These are phyloP conservation scores for Echeneis naucrates DNA, from an alignment of 2,797 vertebrate genomes.

Conservation along the genomic window DNA sequence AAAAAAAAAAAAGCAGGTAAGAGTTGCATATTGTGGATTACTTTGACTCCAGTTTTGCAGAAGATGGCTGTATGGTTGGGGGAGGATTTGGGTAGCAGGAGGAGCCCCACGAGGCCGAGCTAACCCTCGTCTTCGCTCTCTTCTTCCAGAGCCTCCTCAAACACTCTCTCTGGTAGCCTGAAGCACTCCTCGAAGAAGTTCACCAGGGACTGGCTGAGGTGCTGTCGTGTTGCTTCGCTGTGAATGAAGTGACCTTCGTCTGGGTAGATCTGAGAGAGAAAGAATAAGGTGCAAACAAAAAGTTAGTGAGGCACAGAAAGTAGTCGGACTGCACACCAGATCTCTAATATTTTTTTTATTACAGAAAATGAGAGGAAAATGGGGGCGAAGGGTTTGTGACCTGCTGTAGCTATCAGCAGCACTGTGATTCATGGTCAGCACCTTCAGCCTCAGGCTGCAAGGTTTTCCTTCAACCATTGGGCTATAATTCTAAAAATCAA, in stretches of 20 bases:
- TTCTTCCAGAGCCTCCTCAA: slow-evolving; percentile 87
- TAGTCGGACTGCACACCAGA: too few relatives aligned
- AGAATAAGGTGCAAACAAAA: background rate
- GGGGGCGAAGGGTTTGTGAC: background rate
- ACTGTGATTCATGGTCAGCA: background rate
- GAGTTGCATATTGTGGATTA: slow-evolving; percentile 72
- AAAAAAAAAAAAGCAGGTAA: slow-evolving; percentile 45
- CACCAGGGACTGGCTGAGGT: slow-evolving; percentile 92
- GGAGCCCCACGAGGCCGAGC: slow-evolving; percentile 1
- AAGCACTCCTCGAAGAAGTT: slow-evolving; percentile 97
- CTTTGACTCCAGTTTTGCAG: slow-evolving; percentile 64
- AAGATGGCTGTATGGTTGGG: slow-evolving; percentile 44
- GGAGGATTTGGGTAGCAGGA: slow-evolving; percentile 19
- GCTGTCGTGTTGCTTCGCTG: slow-evolving; percentile 85
- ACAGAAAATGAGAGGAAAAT: background rate
- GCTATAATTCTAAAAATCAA: background rate
- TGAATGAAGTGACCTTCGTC: slow-evolving; percentile 95
- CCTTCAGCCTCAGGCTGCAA: too few relatives aligned
- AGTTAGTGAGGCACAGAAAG: background rate
- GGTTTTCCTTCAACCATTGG: background rate
- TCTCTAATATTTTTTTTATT: background rate
- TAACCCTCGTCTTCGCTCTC: slow-evolving; percentile 94
- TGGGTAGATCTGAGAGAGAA: slow-evolving; percentile 91
- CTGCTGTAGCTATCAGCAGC: background rate
- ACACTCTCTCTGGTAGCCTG: slow-evolving; percentile 89